These are phyloP conservation scores for Trogon melanurus DNA, from an alignment of 2,113 vertebrate species.

Conservation along the genomic window DNA sequence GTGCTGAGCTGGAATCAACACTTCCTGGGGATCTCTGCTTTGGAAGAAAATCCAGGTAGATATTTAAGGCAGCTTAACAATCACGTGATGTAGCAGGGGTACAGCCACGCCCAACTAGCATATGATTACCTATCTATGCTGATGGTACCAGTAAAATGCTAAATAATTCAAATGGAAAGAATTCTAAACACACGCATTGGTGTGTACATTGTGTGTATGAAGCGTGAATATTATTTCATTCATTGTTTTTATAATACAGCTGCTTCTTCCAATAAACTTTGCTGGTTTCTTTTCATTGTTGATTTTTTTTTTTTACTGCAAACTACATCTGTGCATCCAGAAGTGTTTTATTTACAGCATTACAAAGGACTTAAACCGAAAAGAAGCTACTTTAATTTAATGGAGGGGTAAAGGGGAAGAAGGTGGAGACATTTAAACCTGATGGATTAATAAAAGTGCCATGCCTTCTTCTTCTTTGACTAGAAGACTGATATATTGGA, in stretches of 20 bases:
- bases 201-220: not conserved
- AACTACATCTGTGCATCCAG: not conserved
- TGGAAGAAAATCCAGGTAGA: not conserved
- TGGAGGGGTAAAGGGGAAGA: not conserved
- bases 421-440: not conserved
- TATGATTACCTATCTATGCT: not conserved
- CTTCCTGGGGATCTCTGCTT: not conserved
- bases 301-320: not conserved
- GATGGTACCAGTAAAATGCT: not conserved
- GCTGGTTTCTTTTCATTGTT: not conserved
- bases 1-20: not conserved
- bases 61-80: not conserved
- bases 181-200: not conserved
- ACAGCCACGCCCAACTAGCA: not conserved
- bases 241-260: not conserved
- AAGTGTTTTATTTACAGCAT: not conserved
- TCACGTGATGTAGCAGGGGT: not conserved
- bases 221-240: not conserved
- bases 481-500: not conserved
- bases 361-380: not conserved
- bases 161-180: not conserved
- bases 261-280: not conserved
- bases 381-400: conserved; percentile 15
- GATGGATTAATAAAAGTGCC: not conserved
- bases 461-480: not conserved